phyloP scores from a whole-genome alignment of 2,113 vertebrate genomes.

The Herpetotheres cachinnans region DNA sequence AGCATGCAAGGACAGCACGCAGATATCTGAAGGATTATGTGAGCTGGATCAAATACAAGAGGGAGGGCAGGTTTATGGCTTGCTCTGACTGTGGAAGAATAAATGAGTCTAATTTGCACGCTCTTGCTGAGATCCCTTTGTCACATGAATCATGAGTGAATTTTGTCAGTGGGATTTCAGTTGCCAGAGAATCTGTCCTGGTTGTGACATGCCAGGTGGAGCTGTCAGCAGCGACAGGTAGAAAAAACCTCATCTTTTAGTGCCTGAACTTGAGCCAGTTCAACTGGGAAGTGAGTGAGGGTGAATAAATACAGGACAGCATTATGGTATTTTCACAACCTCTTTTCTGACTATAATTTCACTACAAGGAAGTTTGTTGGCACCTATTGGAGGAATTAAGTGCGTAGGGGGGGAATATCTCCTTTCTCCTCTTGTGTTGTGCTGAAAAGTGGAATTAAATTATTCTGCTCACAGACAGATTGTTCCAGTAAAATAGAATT shows the following conservation, averaged over 20 bases:
- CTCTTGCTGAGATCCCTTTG: not conserved
- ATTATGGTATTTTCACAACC: not conserved
- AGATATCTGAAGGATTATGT: not conserved
- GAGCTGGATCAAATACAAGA: not conserved
- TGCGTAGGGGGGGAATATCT: not conserved
- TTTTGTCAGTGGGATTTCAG: not conserved
- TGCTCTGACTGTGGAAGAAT: not conserved
- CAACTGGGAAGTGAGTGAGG: not conserved
- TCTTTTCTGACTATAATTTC: slow-evolving; percentile 27
- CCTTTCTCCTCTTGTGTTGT: not conserved
- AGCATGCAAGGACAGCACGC: not conserved
- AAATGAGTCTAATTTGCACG: not conserved
- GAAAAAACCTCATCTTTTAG: slow-evolving; percentile 1
- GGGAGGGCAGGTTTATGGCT: not conserved
- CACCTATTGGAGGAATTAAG: not conserved
- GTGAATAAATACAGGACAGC: slow-evolving; percentile 1
- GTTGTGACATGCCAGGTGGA: not conserved
- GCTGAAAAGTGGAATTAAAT: slow-evolving; percentile 66
- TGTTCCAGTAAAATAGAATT: slow-evolving; percentile 75
- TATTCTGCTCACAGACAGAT: slow-evolving; percentile 72
- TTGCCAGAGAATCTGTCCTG: not conserved
- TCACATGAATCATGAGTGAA: not conserved
- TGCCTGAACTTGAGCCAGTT: slow-evolving; percentile 4
- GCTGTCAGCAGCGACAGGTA: not conserved
- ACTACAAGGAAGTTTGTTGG: slow-evolving; percentile 29